Conservation (phyloP, 2,113 vertebrate species). For the Ochotona curzoniae region DNA sequence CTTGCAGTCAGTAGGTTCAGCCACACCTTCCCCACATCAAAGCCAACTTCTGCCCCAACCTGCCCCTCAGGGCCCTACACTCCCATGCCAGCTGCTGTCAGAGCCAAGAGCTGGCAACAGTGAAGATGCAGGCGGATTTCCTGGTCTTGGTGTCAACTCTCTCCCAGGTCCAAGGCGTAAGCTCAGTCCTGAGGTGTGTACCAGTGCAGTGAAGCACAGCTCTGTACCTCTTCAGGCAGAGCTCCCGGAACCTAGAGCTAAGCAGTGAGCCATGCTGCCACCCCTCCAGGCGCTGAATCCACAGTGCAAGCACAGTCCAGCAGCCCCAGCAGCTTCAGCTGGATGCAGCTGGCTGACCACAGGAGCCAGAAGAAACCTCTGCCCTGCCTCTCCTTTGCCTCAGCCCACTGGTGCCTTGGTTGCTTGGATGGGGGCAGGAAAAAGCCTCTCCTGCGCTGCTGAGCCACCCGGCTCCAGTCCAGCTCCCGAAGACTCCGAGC, state of each 20-base stretch:
- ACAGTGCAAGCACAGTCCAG: neutral
- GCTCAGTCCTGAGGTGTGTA: neutral
- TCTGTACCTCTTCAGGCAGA: rapidly evolving
- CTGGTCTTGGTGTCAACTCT: neutral
- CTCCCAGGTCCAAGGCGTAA: neutral
- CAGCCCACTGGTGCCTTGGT: no score
- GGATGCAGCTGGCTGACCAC: no score
- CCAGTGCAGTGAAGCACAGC: neutral
- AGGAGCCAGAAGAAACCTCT: neutral
- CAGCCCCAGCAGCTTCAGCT: neutral
- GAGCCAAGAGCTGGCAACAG: neutral
- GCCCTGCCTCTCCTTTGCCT: no score
- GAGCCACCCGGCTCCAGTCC: no score
- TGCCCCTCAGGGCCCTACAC: neutral
- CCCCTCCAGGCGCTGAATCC: neutral
- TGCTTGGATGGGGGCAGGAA: no score
- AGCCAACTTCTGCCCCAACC: neutral
- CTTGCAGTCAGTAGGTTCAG: neutral
- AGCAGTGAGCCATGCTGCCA: rapidly evolving
- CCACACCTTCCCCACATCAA: neutral
- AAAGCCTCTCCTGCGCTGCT: no score
- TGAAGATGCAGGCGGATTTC: rapidly evolving
- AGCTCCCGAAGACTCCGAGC: neutral
- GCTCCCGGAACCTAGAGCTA: neutral
- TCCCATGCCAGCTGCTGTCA: neutral